phyloP scores from a whole-genome alignment of 1,140 invertebrate genomes.

The Nasonia vitripennis region DNA sequence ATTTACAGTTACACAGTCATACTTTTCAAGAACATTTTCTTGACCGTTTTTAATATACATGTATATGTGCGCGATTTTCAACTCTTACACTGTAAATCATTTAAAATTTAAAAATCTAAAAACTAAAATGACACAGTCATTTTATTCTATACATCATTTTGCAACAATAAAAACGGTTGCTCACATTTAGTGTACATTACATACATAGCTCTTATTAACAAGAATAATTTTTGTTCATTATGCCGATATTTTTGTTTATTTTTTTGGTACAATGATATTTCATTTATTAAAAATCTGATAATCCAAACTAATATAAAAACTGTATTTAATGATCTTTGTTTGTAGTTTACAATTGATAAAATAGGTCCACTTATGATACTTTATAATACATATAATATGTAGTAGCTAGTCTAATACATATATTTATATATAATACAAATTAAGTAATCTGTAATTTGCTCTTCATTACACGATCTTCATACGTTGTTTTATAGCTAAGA shows the following conservation, averaged over 20 bases:
- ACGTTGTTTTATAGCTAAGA: conserved; percentile 31
- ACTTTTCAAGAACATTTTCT: conserved; percentile 46
- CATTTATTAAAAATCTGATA: conserved; percentile 38
- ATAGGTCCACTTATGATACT: conserved; percentile 41
- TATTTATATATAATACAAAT: conserved; percentile 54
- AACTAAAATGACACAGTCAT: conserved; percentile 53
- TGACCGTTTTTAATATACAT: conserved; percentile 43
- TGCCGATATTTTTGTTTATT: conserved; percentile 32
- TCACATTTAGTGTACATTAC: conserved; percentile 50
- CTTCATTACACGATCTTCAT: conserved; percentile 35
- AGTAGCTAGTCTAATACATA: conserved; percentile 51
- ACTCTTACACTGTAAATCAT: conserved; percentile 47
- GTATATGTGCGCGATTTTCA: conserved; percentile 34
- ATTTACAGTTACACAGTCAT: conserved; percentile 51
- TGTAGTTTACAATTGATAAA: conserved; percentile 46
- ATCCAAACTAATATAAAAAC: conserved; percentile 42
- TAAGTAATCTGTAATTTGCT: conserved; percentile 51
- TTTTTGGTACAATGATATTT: conserved; percentile 29
- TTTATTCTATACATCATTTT: conserved; percentile 48
- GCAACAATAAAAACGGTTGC: conserved; percentile 50
- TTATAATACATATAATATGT: conserved; percentile 51
- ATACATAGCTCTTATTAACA: conserved; percentile 50
- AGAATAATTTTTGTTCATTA: conserved; percentile 52
- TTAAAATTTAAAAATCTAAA: conserved; percentile 53
- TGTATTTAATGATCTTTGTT: conserved; percentile 21